Conservation (phyloP, 2,113 vertebrate genomes). For the Gorsachius goisagi region DNA sequence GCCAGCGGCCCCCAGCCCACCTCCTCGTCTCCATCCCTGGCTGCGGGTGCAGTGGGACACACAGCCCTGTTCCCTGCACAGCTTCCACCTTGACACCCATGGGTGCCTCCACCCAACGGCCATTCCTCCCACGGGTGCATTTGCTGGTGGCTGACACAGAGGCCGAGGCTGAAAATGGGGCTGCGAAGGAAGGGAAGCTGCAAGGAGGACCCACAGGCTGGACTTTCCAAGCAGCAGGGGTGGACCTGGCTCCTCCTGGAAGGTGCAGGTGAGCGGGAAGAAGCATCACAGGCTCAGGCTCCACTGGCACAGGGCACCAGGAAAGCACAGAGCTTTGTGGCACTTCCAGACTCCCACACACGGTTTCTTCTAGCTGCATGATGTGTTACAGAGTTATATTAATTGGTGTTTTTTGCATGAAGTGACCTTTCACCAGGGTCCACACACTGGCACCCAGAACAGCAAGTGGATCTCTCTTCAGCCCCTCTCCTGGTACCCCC, state of each 20-base stretch:
- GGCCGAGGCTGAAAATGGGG: neutral
- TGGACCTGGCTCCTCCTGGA: neutral
- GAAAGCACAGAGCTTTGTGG: neutral
- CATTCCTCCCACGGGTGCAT: rapidly evolving
- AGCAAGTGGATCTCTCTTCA: neutral
- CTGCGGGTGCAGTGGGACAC: neutral
- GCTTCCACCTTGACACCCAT: neutral
- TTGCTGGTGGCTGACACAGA: neutral
- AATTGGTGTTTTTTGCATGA: neutral
- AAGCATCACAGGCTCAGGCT: neutral
- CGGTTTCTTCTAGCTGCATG: neutral
- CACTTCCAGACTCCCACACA: neutral
- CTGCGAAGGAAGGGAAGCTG: neutral
- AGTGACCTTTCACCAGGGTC: neutral
- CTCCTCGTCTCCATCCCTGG: rapidly evolving
- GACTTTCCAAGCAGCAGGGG: neutral
- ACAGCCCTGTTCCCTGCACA: neutral
- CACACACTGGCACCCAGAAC: neutral
- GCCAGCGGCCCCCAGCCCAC: neutral
- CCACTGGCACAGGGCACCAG: neutral
- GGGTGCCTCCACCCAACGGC: neutral
- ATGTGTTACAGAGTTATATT: neutral
- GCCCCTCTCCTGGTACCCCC: neutral
- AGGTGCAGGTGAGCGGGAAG: neutral
- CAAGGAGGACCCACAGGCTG: neutral